Percentiles rank a stretch among this genome's conserved stretches.
These are phyloP conservation scores for Glyphotaelius pellucidus DNA, from an alignment of 2,888 invertebrate genomes.

Conservation along the genomic window DNA sequence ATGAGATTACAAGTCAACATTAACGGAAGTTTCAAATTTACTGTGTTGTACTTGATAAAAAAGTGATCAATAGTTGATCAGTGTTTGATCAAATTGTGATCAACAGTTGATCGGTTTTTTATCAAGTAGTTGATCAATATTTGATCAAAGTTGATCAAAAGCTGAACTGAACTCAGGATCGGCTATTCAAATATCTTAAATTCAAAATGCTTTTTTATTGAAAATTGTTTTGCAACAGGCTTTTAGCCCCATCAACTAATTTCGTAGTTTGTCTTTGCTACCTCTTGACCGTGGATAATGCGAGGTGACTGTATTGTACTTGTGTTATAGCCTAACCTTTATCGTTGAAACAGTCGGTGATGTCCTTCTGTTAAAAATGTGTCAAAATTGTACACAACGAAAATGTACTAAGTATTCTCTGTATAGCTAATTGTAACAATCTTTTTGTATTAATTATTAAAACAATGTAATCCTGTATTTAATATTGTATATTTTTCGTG, in stretches of 20 bases:
- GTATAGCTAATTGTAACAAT: conserved; percentile 40
- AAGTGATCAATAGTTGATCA: too few relatives aligned
- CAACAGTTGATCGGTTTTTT: too few relatives aligned
- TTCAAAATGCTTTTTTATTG: too few relatives aligned
- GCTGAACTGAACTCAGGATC: too few relatives aligned
- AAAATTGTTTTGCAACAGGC: too few relatives aligned
- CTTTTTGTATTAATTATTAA: conserved; percentile 28
- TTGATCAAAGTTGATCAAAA: too few relatives aligned
- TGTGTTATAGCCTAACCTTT: conserved; percentile 12
- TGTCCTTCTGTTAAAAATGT: conserved; percentile 32
- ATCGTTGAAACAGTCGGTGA: background rate
- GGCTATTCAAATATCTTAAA: too few relatives aligned
- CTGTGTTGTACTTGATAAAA: too few relatives aligned
- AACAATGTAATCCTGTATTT: conserved; percentile 17
- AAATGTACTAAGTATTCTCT: conserved; percentile 37
- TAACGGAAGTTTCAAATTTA: too few relatives aligned
- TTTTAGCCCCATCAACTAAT: background rate
- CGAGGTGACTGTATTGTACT: background rate
- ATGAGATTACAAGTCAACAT: too few relatives aligned
- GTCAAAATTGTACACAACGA: conserved; percentile 24
- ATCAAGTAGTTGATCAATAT: too few relatives aligned
- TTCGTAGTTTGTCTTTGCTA: background rate
- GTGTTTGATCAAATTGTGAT: too few relatives aligned
- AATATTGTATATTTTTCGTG: conserved; percentile 49
- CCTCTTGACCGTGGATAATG: background rate